Conservation (phyloP, 2,888 invertebrate genomes). For the Pseudococcus longispinus region DNA sequence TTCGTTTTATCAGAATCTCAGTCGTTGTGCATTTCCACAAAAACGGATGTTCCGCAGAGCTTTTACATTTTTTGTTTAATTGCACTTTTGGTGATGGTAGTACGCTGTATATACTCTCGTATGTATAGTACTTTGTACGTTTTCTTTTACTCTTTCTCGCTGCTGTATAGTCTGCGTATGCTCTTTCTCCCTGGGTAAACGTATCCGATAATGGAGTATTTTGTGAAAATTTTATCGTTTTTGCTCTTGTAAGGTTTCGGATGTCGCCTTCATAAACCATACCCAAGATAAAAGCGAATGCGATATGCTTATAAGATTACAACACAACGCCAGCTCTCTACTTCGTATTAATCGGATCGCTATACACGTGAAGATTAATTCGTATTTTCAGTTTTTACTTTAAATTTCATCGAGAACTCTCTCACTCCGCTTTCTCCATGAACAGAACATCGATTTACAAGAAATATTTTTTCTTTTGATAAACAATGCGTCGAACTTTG, state of each 20-base stretch:
- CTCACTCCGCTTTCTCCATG: too few species aligned
- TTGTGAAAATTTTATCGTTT: background rate
- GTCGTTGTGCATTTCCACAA: background rate
- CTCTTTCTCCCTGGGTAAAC: background rate
- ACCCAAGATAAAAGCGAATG: background rate
- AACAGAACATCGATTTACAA: too few species aligned
- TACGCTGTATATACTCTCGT: background rate
- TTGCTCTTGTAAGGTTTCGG: background rate
- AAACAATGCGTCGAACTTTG: too few species aligned
- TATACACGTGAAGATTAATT: background rate
- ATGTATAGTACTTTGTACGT: background rate
- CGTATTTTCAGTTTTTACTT: too few species aligned
- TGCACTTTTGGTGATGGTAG: background rate
- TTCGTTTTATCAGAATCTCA: background rate
- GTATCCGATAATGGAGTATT: background rate
- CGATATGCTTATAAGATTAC: background rate
- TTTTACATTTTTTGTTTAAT: constrained; percentile 22
- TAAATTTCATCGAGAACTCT: too few species aligned
- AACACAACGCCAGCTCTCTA: background rate
- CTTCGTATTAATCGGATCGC: background rate
- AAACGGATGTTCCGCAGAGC: constrained; percentile 22
- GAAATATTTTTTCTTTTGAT: too few species aligned
- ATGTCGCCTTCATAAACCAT: constrained; percentile 27
- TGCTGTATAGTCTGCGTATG: background rate
- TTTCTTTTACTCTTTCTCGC: background rate